These are phyloP conservation scores for Pegoplata infirma DNA, from an alignment of 2,888 invertebrate genomes.

Conservation along the genomic window DNA sequence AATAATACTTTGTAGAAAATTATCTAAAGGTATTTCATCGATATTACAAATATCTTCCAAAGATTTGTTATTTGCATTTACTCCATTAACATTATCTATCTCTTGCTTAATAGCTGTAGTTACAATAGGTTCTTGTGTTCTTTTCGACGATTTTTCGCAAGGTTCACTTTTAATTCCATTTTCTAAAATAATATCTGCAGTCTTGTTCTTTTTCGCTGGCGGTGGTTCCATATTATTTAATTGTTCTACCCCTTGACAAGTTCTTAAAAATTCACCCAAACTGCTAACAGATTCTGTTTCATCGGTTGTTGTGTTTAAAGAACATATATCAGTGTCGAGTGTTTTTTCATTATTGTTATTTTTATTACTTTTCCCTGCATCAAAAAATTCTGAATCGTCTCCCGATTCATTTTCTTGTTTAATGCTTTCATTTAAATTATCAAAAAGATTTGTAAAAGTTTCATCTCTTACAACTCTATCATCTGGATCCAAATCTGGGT, in stretches of 20 bases:
- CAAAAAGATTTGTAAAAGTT: neutral
- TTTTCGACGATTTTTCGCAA: neutral
- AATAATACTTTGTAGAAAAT: neutral
- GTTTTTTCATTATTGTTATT: neutral
- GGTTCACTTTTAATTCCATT: conserved; percentile 18
- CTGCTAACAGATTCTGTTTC: conserved; percentile 35
- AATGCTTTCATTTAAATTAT: neutral
- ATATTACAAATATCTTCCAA: neutral
- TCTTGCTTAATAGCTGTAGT: conserved; percentile 20
- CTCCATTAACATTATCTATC: neutral
- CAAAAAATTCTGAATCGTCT: conserved; percentile 33
- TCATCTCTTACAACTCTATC: conserved; percentile 28
- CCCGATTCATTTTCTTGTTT: conserved; percentile 19
- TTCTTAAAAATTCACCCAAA: conserved; percentile 41
- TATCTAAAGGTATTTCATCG: neutral
- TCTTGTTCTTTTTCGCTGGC: conserved; percentile 11
- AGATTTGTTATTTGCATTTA: neutral
- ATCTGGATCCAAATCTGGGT: conserved; percentile 37
- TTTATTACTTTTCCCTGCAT: neutral
- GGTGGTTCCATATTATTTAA: too few relatives aligned
- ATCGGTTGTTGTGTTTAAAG: neutral
- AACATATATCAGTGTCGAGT: too few relatives aligned
- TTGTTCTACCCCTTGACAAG: conserved; percentile 24
- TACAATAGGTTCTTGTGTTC: neutral
- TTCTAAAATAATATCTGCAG: neutral